Conservation (phyloP, 2,888 invertebrate species). For the Ariolimax columbianus region DNA sequence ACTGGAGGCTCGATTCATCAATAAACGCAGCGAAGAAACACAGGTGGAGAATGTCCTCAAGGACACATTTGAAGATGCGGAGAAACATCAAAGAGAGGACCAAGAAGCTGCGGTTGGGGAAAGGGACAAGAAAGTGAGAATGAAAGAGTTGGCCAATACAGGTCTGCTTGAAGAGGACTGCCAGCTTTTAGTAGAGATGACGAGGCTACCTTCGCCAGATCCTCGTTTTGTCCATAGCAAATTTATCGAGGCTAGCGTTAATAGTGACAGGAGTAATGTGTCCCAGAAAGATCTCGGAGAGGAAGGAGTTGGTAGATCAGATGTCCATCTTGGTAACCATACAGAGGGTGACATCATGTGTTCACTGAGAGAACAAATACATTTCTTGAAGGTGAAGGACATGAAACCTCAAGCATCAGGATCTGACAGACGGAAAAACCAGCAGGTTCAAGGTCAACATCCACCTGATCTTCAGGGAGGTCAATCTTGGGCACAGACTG, state of each 20-base stretch:
- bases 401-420: not conserved
- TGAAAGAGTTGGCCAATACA: slow-evolving; percentile 17
- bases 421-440: not conserved
- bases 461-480: not conserved
- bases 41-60: slow-evolving; percentile 45
- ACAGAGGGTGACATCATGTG: not conserved
- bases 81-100: slow-evolving; percentile 40
- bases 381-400: not conserved
- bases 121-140: not conserved
- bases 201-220: slow-evolving; percentile 12
- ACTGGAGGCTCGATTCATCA: slow-evolving; percentile 61
- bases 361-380: not conserved
- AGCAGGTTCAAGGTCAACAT: not conserved
- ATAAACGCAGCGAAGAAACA: slow-evolving; percentile 57
- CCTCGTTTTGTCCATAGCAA: not conserved
- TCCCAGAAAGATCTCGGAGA: too few relatives aligned
- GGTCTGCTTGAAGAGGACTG: slow-evolving; percentile 39
- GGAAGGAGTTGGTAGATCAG: not conserved
- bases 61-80: slow-evolving; percentile 51
- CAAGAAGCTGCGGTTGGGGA: slow-evolving; percentile 14
- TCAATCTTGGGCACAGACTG: not conserved
- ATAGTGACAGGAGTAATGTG: not conserved
- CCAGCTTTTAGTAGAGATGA: slow-evolving; percentile 37
- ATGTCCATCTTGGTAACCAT: not conserved
- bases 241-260: not conserved